Percentiles rank a stretch among this genome's conserved stretches.
phyloP scores from a whole-genome alignment of 2,888 invertebrate species.

The Oligia fasciuncula region DNA sequence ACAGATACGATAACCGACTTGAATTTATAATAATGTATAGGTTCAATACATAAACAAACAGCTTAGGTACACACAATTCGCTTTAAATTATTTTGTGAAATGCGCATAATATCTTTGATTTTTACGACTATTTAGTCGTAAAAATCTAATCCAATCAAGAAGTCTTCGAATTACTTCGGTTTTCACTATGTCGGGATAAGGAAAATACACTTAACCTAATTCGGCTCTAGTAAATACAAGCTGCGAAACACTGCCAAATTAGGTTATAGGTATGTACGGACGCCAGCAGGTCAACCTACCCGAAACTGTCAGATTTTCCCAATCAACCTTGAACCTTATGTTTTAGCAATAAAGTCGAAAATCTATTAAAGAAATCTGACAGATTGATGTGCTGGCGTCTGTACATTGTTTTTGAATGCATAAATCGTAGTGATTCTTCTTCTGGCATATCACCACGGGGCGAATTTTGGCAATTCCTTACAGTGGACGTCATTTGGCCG shows the following conservation, averaged over 20 bases:
- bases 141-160: slow-evolving; percentile 32
- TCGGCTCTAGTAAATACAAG: neutral
- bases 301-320: too few species aligned
- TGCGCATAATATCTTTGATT: too few species aligned
- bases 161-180: neutral
- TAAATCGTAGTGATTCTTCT: neutral
- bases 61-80: neutral
- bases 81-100: slow-evolving; percentile 16
- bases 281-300: too few species aligned
- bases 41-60: neutral
- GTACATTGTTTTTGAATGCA: neutral
- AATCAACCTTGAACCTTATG: too few species aligned
- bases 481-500: too few species aligned
- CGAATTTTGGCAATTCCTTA: neutral
- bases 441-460: neutral
- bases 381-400: too few species aligned
- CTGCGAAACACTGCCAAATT: neutral
- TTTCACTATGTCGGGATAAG: neutral
- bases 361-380: too few species aligned
- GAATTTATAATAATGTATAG: too few species aligned
- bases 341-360: too few species aligned
- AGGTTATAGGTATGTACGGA: too few species aligned
- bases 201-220: slow-evolving; percentile 9
- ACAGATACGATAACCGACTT: too few species aligned
- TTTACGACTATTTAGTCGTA: slow-evolving; percentile 15